Evolutionary conservation across 2,797 vertebrate species (phyloP).

Genomic region (Micropoecilia bifurca): DNA sequence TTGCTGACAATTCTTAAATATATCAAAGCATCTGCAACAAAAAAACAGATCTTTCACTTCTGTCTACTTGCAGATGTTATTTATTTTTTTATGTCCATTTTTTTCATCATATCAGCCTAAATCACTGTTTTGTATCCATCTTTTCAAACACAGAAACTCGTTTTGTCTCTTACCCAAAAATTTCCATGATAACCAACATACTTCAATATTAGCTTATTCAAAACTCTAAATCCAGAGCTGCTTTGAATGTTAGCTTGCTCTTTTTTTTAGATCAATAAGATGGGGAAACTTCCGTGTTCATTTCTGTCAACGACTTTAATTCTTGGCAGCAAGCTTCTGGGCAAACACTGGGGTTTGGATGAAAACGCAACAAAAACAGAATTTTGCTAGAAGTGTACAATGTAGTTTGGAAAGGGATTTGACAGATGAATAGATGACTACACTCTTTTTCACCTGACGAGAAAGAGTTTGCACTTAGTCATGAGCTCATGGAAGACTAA

Average conservation of each 20-base stretch:
- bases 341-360: slow-evolving; percentile 48
- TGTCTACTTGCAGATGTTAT: slow-evolving; percentile 11
- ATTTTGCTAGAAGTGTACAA: slow-evolving; percentile 22
- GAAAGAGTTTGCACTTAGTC: slow-evolving; percentile 12
- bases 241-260: slow-evolving; percentile 13
- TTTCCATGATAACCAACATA: slow-evolving; percentile 15
- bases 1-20: slow-evolving; percentile 24
- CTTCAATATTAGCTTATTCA: slow-evolving; percentile 25
- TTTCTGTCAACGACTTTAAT: slow-evolving; percentile 58
- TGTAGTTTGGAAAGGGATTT: slow-evolving; percentile 32
- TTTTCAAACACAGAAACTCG: slow-evolving; percentile 9
- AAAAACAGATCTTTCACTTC: slow-evolving; percentile 15
- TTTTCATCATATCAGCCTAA: neutral
- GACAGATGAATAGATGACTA: slow-evolving; percentile 27
- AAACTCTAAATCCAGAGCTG: slow-evolving; percentile 25
- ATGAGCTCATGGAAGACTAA: slow-evolving; percentile 14
- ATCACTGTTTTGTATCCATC: neutral
- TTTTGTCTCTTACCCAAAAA: slow-evolving; percentile 12
- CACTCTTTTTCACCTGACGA: slow-evolving; percentile 10
- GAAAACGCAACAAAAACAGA: slow-evolving; percentile 30
- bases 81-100: neutral
- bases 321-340: slow-evolving; percentile 45
- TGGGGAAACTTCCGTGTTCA: slow-evolving; percentile 41
- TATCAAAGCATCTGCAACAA: slow-evolving; percentile 23
- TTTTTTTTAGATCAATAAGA: slow-evolving; percentile 33